Evolutionary conservation across 2,888 invertebrate species (phyloP).

Genomic region (Deilephila porcellus): DNA sequence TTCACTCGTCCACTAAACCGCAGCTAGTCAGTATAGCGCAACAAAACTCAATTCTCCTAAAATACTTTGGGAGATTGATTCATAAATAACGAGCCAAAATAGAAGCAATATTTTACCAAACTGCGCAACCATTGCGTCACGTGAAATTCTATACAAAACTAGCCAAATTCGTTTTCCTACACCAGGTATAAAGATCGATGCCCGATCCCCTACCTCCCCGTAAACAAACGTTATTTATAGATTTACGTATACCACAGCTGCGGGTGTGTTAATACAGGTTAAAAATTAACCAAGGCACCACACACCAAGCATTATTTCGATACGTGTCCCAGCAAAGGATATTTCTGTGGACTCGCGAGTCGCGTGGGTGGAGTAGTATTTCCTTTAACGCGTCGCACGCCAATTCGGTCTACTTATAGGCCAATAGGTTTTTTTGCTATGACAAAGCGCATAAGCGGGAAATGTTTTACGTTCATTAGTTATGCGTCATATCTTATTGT

Average conservation of each 20-base stretch:
- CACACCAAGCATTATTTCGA: not conserved
- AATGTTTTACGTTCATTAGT: not conserved
- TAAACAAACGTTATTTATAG: constrained; percentile 16
- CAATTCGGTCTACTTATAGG: constrained; percentile 6
- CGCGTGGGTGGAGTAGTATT: constrained; percentile 28
- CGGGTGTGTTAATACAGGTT: not conserved
- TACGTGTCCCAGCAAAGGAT: constrained; percentile 55
- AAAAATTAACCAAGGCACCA: constrained; percentile 5
- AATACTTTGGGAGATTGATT: too few species aligned
- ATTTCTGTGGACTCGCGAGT: constrained; percentile 49
- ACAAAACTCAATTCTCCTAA: too few species aligned
- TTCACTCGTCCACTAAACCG: too few species aligned
- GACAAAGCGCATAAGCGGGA: not conserved
- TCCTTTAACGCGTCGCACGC: constrained; percentile 10
- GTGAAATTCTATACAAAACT: not conserved
- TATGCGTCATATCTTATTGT: not conserved
- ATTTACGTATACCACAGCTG: not conserved
- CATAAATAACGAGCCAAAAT: too few species aligned
- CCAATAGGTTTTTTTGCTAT: not conserved
- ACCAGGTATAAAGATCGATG: not conserved
- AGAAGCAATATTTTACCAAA: too few species aligned
- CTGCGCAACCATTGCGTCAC: not conserved
- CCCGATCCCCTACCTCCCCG: not conserved
- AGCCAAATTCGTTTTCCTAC: not conserved
- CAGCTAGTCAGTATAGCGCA: too few species aligned